A percentile compares a stretch with the other conserved stretches of the same genome.
Conservation (phyloP, 2,113 vertebrate species). For the Petaurus breviceps region DNA sequence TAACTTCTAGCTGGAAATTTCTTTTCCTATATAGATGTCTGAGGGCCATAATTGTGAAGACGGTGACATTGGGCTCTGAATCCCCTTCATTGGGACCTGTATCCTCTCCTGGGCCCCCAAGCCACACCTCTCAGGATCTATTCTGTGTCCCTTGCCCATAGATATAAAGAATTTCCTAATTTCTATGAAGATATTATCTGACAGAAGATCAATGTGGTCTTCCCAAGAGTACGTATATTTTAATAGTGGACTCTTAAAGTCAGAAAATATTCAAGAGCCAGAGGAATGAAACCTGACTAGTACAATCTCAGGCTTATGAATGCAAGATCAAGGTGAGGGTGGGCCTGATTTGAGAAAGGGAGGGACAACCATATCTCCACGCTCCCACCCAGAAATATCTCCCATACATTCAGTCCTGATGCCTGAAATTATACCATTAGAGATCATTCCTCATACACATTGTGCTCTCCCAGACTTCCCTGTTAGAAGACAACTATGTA, state of each 20-base stretch:
- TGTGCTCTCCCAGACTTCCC: not conserved
- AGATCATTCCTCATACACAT: not conserved
- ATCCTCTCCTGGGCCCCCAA: not conserved
- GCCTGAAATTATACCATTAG: not conserved
- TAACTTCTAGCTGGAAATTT: not conserved
- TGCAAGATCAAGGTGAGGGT: not conserved
- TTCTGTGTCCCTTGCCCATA: not conserved
- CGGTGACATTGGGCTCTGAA: not conserved
- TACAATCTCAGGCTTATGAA: not conserved
- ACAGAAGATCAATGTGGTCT: conserved; percentile 13
- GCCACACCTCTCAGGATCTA: not conserved
- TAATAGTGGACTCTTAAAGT: conserved; percentile 9
- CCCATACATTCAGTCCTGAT: not conserved
- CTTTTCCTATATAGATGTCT: not conserved
- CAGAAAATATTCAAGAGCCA: not conserved
- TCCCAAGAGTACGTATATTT: conserved; percentile 17
- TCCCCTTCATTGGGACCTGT: not conserved
- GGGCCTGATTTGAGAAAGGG: not conserved
- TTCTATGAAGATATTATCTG: not conserved
- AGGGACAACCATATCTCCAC: not conserved
- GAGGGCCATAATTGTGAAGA: not conserved
- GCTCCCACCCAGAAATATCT: not conserved
- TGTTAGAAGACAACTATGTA: not conserved
- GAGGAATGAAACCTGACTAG: not conserved
- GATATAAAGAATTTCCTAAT: conserved; percentile 3